These are phyloP conservation scores for Stichopus horrens DNA, from an alignment of 53 echinoderm and acorn worm species.

Conservation along the genomic window DNA sequence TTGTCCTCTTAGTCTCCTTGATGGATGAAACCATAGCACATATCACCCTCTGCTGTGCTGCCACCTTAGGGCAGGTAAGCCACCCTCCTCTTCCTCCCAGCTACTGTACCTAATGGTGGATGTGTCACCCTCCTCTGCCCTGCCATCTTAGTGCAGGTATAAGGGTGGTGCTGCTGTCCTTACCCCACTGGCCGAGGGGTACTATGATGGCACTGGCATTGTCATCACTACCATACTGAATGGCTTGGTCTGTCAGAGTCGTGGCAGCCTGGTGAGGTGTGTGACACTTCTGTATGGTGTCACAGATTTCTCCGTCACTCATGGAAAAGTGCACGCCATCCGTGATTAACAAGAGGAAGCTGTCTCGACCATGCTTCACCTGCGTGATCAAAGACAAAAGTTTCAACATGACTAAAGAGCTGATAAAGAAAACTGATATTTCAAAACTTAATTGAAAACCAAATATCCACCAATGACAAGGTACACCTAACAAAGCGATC, in stretches of 20 bases:
- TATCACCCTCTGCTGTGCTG: no score
- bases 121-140: conserved; percentile 34
- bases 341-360: conserved; percentile 77
- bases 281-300: conserved; percentile 72
- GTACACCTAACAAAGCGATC: no score
- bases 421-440: no score
- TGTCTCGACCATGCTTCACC: conserved; percentile 86
- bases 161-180: conserved; percentile 56
- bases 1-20: no score
- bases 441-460: no score
- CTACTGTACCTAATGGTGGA: no score
- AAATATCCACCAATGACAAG: no score
- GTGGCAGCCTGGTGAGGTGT: conserved; percentile 70
- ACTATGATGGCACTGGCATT: conserved; percentile 83
- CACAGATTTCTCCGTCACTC: conserved; percentile 91
- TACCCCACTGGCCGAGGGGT: conserved; percentile 88
- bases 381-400: neutral
- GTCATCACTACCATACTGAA: conserved; percentile 98
- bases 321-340: conserved; percentile 94
- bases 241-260: conserved; percentile 83
- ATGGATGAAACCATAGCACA: no score
- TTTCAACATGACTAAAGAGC: no score
- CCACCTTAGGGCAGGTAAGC: no score
- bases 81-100: no score
- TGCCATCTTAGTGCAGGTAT: conserved; percentile 75